These are phyloP conservation scores for Capricornis sumatraensis DNA, from an alignment of 2,113 vertebrate genomes.

Conservation along the genomic window DNA sequence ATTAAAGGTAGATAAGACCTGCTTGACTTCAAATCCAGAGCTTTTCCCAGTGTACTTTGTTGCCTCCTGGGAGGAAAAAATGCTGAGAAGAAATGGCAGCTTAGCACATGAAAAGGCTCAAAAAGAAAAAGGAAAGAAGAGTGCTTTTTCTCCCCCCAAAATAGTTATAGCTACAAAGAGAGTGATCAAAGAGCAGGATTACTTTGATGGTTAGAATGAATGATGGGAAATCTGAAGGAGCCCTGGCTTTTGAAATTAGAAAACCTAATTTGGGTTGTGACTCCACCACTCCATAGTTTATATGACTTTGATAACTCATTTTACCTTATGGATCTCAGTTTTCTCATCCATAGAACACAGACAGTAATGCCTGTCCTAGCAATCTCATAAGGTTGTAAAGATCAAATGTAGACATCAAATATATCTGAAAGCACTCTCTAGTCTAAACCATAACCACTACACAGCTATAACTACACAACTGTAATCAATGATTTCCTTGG, in stretches of 20 bases:
- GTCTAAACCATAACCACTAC: background rate
- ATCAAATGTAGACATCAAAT: background rate
- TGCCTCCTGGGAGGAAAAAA: background rate
- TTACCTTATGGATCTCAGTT: conserved; percentile 16
- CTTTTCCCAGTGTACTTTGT: conserved; percentile 18
- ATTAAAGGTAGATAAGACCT: conserved; percentile 13
- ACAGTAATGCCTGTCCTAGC: background rate
- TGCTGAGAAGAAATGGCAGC: conserved; percentile 25
- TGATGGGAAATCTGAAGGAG: background rate
- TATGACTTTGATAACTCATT: conserved; percentile 18
- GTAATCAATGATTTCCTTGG: background rate
- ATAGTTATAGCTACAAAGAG: conserved; percentile 23
- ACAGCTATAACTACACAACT: background rate
- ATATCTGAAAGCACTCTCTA: background rate
- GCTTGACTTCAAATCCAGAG: conserved; percentile 30
- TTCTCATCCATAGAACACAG: conserved; percentile 8
- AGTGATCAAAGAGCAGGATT: conserved; percentile 30
- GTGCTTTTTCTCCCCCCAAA: background rate
- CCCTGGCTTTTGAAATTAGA: background rate
- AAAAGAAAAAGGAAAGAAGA: background rate
- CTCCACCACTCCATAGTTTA: background rate
- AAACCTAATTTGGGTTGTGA: background rate
- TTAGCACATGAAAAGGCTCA: background rate
- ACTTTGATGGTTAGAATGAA: conserved; percentile 27
- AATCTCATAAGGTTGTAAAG: background rate